These are phyloP conservation scores for Protobothrops flavoviridis DNA, from an alignment of 2,113 vertebrate genomes.

Conservation along the genomic window DNA sequence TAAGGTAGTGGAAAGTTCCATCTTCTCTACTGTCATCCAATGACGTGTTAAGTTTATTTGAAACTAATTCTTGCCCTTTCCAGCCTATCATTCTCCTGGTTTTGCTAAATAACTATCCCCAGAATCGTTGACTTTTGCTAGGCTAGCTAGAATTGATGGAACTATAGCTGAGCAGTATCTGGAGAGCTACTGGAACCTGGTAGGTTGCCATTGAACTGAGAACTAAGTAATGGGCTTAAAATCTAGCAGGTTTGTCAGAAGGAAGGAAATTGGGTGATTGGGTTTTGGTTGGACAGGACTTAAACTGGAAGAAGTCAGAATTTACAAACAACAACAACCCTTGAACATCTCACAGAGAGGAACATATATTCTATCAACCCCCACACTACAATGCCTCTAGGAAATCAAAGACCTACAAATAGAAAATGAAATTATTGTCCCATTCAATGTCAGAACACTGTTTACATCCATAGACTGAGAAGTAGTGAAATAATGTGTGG, in stretches of 20 bases:
- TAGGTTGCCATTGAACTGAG: not conserved
- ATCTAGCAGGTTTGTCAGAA: not conserved
- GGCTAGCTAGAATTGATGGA: not conserved
- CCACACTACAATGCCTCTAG: not conserved
- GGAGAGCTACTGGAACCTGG: not conserved
- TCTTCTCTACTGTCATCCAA: not conserved
- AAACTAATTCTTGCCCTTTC: not conserved
- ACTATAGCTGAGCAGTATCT: not conserved
- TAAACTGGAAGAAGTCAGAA: not conserved
- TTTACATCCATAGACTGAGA: not conserved
- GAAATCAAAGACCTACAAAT: not conserved
- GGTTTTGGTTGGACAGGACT: not conserved
- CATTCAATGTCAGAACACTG: not conserved
- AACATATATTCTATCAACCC: not conserved
- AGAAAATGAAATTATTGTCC: not conserved
- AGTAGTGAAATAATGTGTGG: no score
- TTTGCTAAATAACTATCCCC: not conserved
- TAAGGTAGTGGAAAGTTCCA: not conserved
- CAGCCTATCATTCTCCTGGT: not conserved
- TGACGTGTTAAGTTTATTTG: not conserved
- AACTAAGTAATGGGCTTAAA: not conserved
- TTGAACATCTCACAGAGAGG: not conserved
- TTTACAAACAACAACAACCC: no score
- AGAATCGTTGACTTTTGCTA: not conserved
- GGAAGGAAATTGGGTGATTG: not conserved